Percentiles rank a stretch among this genome's conserved stretches.
phyloP scores from a whole-genome alignment of 2,888 invertebrate genomes.

The Polia nebulosa region DNA sequence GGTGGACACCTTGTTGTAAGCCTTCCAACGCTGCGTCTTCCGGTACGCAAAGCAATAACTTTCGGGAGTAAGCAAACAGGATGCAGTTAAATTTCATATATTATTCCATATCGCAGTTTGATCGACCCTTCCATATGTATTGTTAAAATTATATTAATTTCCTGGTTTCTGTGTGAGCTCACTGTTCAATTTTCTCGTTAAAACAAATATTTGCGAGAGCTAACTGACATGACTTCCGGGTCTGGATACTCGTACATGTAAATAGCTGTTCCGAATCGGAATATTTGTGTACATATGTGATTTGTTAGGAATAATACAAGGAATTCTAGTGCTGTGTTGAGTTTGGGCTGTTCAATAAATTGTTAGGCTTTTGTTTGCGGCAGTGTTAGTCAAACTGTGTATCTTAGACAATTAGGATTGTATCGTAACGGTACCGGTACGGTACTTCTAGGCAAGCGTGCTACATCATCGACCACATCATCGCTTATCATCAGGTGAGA shows the following conservation, averaged over 20 bases:
- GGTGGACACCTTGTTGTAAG: too few relatives aligned
- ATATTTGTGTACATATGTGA: conserved; percentile 30
- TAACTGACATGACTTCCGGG: conserved; percentile 45
- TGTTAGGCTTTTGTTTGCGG: neutral
- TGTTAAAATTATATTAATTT: conserved; percentile 22
- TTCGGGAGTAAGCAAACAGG: neutral
- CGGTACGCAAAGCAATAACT: too few relatives aligned
- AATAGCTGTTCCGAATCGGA: conserved; percentile 24
- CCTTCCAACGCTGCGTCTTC: too few relatives aligned
- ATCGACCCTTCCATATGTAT: neutral
- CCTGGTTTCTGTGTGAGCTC: neutral
- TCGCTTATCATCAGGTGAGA: too few relatives aligned
- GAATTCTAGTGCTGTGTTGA: neutral
- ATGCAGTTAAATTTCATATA: neutral
- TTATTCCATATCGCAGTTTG: neutral
- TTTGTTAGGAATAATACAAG: conserved; percentile 30
- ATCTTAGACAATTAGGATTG: neutral
- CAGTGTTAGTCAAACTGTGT: neutral
- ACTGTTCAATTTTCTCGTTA: conserved; percentile 37
- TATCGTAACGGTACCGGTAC: too few relatives aligned
- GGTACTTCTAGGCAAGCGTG: too few relatives aligned
- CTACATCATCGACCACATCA: too few relatives aligned
- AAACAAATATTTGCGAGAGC: conserved; percentile 41
- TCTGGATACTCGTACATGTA: conserved; percentile 17
- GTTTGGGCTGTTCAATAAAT: neutral